Base-by-base conservation (phyloP, 2,113 vertebrate genomes). In the Ploceus nigricollis region DNA sequence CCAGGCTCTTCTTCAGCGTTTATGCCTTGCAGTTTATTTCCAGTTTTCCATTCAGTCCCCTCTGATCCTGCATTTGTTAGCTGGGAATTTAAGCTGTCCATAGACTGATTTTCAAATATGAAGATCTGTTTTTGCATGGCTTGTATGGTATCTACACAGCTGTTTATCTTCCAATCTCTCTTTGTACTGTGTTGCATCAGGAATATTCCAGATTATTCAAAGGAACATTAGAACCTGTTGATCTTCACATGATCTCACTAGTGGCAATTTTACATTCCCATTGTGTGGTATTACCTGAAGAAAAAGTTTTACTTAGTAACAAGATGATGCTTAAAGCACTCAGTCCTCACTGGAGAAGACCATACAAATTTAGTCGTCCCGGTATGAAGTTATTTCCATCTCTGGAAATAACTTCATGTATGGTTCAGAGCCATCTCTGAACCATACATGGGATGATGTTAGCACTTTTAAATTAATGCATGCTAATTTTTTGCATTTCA, bases 51-150 rank as follows among this genome's bases (percentile, higher is more conserved):
- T 84, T 84, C 61, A 47, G 2, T 4, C 30, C 58, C 4, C 5
- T 82, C 39, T 63, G 18, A 58, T 54, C 12, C 25, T 66, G 18
- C 18, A 53, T 11, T 57, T 1, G 0, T 37, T 71, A 54, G 3
- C 33, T 78, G 35, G 45, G 23, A 82, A 54, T 63, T 66, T 70
- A 82, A 66, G 7, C 7, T 63, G 25, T 40, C 5, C 8, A 17
- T 44, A 70, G 15, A 30, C 2, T 54, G 66, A 45, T 45, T 89
- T 82, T 84, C 24, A 87, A 58, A 84, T 28, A 58, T 21, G 13
- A 57, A 66, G 23, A 13, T 45, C 4, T 0, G 2, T 14, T 75
- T 90, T 57, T 6, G 2, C 8, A 39, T 24, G 15, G 7, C 1
- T 50, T 93, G 31, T 35, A 33, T 25, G 9, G 9, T 33, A 50